Base-by-base conservation (phyloP, 2,113 vertebrate genomes). In the Hypocryptadius cinnamomeus region DNA sequence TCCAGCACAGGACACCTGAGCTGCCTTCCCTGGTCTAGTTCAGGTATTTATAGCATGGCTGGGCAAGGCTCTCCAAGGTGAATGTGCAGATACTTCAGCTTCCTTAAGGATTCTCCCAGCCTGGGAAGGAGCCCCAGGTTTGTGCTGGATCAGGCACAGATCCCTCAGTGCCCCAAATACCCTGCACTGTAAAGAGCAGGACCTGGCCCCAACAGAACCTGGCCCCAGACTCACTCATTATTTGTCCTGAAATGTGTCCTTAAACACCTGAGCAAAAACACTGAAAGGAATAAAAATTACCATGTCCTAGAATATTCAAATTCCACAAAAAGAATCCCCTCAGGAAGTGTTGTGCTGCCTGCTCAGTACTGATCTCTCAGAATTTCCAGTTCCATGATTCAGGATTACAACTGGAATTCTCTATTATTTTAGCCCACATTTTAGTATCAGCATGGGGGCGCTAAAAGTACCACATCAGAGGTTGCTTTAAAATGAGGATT, bases 171-270 rank as follows among this genome's bases (percentile, higher is more conserved):
- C 44, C 48, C 30, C 15, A 35, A 68, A 63, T 2, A 20, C 15
- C 25, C 28, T 10, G 13, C 4, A 0, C 15, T 24, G 4, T 0
- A 6, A 48, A 61, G 23, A 57, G 20, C n/a, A 47, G 44, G 10
- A 45, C 23, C 68, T 27, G 44, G 51, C 33, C 74, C 6, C 2
- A 9, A 5, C 0, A 5, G 35, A 39, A 27, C n/a, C 47, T 6
- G n/a, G 66, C n/a, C 79, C 33, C 21, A n/a, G 15, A 77, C n/a
- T n/a, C 19, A 19, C 33, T 51, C 60, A 8, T 12, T 17, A 0
- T n/a, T n/a, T 39, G 33, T 39, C 19, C 77, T 39, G 6, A 66
- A 64, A 56, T 21, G 3, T 15, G 39, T 39, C 47, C 42, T 85
- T 33, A 16, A 39, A 25, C 13, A 66, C 39, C 40, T 39, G 12